Evolutionary conservation across 2,888 invertebrate species (phyloP).

Genomic region (Phlogophora meticulosa): DNA sequence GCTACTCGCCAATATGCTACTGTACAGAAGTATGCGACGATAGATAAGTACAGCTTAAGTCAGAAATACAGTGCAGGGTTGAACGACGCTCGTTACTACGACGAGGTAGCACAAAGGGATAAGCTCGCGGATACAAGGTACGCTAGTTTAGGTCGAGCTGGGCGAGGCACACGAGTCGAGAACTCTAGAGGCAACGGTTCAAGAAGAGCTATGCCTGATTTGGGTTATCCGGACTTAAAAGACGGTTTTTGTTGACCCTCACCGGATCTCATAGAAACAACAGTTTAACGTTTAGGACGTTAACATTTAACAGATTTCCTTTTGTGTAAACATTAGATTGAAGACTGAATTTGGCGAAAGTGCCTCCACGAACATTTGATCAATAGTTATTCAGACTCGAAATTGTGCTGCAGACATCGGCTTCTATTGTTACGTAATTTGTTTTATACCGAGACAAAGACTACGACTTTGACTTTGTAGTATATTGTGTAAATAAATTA

Average conservation of each 20-base stretch:
- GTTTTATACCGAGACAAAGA: conserved; percentile 65
- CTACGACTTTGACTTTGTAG: conserved; percentile 67
- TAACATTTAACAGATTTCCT: conserved; percentile 68
- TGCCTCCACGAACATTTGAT: conserved; percentile 80
- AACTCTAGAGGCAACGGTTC: conserved; percentile 85
- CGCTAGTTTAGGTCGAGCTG: conserved; percentile 87
- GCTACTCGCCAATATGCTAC: conserved; percentile 87
- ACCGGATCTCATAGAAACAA: conserved; percentile 88
- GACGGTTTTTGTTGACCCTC: conserved; percentile 94
- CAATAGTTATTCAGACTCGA: conserved; percentile 67
- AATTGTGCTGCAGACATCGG: conserved; percentile 58
- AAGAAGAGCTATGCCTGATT: conserved; percentile 86
- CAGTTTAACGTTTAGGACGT: conserved; percentile 78
- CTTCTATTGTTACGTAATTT: conserved; percentile 61
- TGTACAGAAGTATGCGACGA: conserved; percentile 89
- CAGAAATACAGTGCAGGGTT: conserved; percentile 90
- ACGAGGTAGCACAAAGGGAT: conserved; percentile 89
- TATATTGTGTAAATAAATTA: conserved; percentile 71
- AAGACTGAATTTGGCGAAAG: conserved; percentile 89
- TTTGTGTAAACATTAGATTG: conserved; percentile 80
- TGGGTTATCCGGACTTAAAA: conserved; percentile 92
- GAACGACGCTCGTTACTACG: conserved; percentile 89
- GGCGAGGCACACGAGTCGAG: conserved; percentile 83
- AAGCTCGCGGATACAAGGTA: conserved; percentile 89
- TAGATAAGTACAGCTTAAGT: conserved; percentile 90